Percentiles rank a stretch among this genome's conserved stretches.
These are phyloP conservation scores for Mungos mungo DNA, from an alignment of 2,113 vertebrate species.

Conservation along the genomic window DNA sequence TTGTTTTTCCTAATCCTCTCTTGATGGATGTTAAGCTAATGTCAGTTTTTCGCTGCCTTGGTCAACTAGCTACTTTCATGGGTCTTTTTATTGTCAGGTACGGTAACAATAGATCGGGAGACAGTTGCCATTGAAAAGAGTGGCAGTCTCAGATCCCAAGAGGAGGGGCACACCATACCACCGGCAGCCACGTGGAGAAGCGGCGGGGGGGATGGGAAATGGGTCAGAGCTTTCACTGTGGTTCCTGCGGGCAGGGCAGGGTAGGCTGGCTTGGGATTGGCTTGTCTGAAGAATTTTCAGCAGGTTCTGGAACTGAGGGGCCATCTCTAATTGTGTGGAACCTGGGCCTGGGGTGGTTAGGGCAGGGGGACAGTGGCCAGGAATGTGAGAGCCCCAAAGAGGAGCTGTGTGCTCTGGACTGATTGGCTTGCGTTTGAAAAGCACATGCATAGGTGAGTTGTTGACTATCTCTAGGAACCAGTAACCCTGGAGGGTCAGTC, in stretches of 20 bases:
- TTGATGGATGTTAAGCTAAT: neutral
- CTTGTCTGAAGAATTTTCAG: neutral
- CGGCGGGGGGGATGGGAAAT: no score
- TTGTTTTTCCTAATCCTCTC: neutral
- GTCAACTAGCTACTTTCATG: neutral
- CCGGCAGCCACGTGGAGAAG: fast-evolving
- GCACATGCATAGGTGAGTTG: fast-evolving
- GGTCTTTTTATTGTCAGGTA: neutral
- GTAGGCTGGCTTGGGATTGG: neutral
- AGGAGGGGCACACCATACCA: fast-evolving
- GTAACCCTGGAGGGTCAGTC: neutral
- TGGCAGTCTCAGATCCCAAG: neutral
- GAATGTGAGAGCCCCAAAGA: fast-evolving
- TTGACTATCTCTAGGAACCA: neutral
- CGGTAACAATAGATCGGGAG: neutral
- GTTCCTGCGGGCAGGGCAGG: neutral
- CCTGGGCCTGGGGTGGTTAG: neutral
- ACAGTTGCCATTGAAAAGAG: neutral
- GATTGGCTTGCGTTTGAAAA: neutral
- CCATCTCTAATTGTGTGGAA: neutral
- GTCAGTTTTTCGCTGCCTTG: neutral
- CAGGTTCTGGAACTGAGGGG: neutral
- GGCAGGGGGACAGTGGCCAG: neutral
- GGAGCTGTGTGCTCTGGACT: neutral
- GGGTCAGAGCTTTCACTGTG: neutral